These are phyloP conservation scores for Agriotes lineatus DNA, from an alignment of 2,888 invertebrate genomes.

Conservation along the genomic window DNA sequence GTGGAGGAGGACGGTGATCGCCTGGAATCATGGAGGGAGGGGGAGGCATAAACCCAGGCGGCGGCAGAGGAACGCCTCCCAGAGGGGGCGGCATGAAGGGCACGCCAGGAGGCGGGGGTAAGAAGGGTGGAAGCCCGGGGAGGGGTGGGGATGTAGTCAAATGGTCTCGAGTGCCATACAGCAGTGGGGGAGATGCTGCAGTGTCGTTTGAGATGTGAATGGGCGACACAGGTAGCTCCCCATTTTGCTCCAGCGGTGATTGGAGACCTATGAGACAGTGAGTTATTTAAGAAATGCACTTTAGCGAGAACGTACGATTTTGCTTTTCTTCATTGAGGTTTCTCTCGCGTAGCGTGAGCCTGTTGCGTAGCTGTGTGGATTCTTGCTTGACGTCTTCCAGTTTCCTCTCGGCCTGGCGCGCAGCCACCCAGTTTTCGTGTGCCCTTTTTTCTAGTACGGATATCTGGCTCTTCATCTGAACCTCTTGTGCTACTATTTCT, in stretches of 20 bases:
- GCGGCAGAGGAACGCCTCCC: slow-evolving; percentile 58
- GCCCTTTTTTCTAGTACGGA: slow-evolving; percentile 85
- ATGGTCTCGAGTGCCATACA: slow-evolving; percentile 61
- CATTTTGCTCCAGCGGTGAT: slow-evolving; percentile 70
- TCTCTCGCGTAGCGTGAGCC: slow-evolving; percentile 71
- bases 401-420: slow-evolving; percentile 84
- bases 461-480: slow-evolving; percentile 76
- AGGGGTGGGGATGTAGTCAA: slow-evolving; percentile 66
- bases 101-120: slow-evolving; percentile 75
- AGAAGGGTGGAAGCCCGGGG: slow-evolving; percentile 71
- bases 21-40: slow-evolving; percentile 65
- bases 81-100: slow-evolving; percentile 74
- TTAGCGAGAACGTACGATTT: slow-evolving; percentile 64
- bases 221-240: slow-evolving; percentile 66
- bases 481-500: slow-evolving; percentile 90
- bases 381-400: slow-evolving; percentile 85
- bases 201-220: slow-evolving; percentile 65
- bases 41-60: slow-evolving; percentile 67
- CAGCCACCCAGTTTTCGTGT: slow-evolving; percentile 88
- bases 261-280: slow-evolving; percentile 70
- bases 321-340: slow-evolving; percentile 67
- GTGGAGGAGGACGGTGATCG: slow-evolving; percentile 70
- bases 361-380: slow-evolving; percentile 75
- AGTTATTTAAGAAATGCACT: background rate
- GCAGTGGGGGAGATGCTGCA: slow-evolving; percentile 65